Evolutionary conservation across 1,140 invertebrate species (phyloP).

Genomic region (Rhynchophorus ferrugineus): DNA sequence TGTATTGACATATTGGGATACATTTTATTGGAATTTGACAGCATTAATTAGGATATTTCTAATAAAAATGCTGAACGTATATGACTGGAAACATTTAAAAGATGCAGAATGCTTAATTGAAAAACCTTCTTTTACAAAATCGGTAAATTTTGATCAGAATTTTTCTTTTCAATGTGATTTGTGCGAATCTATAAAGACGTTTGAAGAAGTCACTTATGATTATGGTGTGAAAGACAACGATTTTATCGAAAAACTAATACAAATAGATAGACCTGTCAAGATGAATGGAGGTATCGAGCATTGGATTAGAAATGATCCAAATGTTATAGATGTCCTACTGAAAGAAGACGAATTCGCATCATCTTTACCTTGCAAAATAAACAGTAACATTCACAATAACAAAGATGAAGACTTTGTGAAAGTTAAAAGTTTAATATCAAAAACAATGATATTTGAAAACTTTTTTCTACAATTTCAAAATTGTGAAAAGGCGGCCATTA

Average conservation of each 20-base stretch:
- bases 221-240: slow-evolving; percentile 13
- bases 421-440: slow-evolving; percentile 15
- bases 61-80: slow-evolving; percentile 63
- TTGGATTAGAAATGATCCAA: slow-evolving; percentile 21
- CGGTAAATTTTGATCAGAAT: slow-evolving; percentile 31
- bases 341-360: slow-evolving; percentile 14
- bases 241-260: slow-evolving; percentile 25
- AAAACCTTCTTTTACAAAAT: not conserved
- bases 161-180: slow-evolving; percentile 34
- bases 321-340: slow-evolving; percentile 9
- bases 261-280: slow-evolving; percentile 29
- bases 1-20: slow-evolving; percentile 42
- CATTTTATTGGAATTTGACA: slow-evolving; percentile 48
- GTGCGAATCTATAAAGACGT: slow-evolving; percentile 30
- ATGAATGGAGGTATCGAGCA: slow-evolving; percentile 20
- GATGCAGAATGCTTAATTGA: slow-evolving; percentile 62
- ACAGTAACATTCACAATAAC: slow-evolving; percentile 25
- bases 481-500: slow-evolving; percentile 66
- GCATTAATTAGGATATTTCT: slow-evolving; percentile 55
- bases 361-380: slow-evolving; percentile 32
- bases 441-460: slow-evolving; percentile 41
- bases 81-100: slow-evolving; percentile 75
- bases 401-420: slow-evolving; percentile 1
- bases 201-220: slow-evolving; percentile 22
- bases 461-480: slow-evolving; percentile 85